Conservation (phyloP, 2,797 vertebrate species). For the Craterocephalus amniculus region DNA sequence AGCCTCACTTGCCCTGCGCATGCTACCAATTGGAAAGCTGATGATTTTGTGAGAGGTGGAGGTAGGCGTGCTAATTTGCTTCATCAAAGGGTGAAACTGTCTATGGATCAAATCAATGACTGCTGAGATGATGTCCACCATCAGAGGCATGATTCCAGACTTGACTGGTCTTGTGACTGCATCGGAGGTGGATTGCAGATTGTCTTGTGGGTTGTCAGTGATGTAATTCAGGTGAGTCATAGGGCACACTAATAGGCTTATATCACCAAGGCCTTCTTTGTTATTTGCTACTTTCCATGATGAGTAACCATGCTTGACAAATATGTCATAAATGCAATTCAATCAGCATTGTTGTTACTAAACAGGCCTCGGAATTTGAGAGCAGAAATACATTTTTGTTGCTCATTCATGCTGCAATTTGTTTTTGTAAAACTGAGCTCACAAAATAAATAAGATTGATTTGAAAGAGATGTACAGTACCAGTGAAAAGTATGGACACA, state of each 20-base stretch:
- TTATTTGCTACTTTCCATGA: constrained; percentile 2
- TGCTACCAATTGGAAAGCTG: constrained; percentile 25
- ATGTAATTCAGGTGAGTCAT: constrained; percentile 34
- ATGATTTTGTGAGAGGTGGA: constrained; percentile 44
- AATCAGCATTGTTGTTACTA: constrained; percentile 24
- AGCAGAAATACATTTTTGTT: not conserved
- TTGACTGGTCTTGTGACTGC: constrained; percentile 19
- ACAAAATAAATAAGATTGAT: not conserved
- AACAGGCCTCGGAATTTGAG: constrained; percentile 7
- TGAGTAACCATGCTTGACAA: constrained; percentile 12
- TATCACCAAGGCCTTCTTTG: constrained; percentile 37
- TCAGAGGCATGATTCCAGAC: constrained; percentile 33
- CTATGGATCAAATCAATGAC: constrained; percentile 46
- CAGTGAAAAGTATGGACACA: too few species aligned
- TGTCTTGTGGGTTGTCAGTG: constrained; percentile 22
- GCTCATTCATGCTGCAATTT: constrained; percentile 9
- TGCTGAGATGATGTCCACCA: constrained; percentile 28
- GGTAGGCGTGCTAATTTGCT: constrained; percentile 22
- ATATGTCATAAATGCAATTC: constrained; percentile 25
- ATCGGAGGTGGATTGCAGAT: constrained; percentile 30
- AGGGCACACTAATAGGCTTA: constrained; percentile 28
- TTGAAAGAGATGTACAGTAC: not conserved
- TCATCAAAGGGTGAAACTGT: constrained; percentile 27
- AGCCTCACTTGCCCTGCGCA: constrained; percentile 17
- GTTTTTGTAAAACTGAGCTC: constrained; percentile 7